phyloP scores from a whole-genome alignment of 2,797 vertebrate species.

The Platyrinchus mystaceus region DNA sequence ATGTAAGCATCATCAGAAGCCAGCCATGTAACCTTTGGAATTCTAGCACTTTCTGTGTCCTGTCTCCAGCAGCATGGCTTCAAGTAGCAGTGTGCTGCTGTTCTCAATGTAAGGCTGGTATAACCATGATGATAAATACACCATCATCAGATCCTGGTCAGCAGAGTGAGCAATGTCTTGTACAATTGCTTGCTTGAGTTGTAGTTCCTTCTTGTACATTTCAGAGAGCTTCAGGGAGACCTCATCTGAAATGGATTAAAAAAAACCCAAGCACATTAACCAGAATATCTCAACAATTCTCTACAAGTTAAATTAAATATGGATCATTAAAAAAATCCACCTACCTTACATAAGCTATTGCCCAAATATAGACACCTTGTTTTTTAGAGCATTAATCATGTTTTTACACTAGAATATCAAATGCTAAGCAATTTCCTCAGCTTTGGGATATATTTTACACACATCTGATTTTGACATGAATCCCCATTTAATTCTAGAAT shows the following conservation, averaged over 20 bases:
- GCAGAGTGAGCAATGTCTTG: conserved; percentile 84
- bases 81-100: conserved; percentile 77
- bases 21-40: background rate
- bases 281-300: background rate
- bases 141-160: conserved; percentile 81
- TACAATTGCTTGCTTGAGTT: conserved; percentile 81
- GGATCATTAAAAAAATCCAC: background rate
- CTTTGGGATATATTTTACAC: background rate
- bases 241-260: conserved; percentile 75
- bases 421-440: background rate
- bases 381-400: background rate
- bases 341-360: background rate
- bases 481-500: background rate
- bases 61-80: conserved; percentile 91
- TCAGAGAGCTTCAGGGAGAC: conserved; percentile 75
- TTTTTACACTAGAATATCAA: background rate
- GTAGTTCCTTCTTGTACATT: conserved; percentile 85
- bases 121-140: conserved; percentile 90
- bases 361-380: background rate
- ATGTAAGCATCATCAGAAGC: background rate
- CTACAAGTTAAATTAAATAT: background rate
- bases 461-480: background rate
- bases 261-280: background rate
- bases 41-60: conserved; percentile 81
- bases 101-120: conserved; percentile 88